Base-by-base conservation (phyloP, 2,113 vertebrate genomes). In the Tretioscincus oriximinensis region DNA sequence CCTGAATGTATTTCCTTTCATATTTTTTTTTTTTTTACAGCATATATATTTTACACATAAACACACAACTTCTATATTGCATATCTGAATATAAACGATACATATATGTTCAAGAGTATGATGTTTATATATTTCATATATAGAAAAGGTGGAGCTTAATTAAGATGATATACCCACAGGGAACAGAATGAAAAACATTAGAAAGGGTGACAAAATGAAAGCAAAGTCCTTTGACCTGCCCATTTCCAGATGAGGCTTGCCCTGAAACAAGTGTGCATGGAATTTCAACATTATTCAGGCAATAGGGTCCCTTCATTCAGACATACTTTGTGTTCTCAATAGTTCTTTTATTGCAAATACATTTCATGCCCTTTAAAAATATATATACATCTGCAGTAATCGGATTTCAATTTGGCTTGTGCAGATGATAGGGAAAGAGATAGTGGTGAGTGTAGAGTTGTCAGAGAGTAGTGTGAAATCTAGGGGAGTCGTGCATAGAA, bases 401-500 rank as follows among this genome's bases (percentile, higher is more conserved):
- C 58, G 73, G 80, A 76, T 76, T 76, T 76, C 66, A 70, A 6
- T 35, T 69, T 21, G 73, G 54, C 45, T 49, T 61, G 51, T 61
- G 67, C 28, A 29, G 60, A 63, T 45, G n/a, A 63, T 31, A 22
- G 18, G 29, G 65, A 66, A 12, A 12, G 45, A 88, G 75, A 65
- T 3, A 65, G 31, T 49, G 69, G 74, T n/a, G 47, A 82, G 80
- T 75, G 28, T 28, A 81, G 66, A 81, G 61, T 21, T 77, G 47
- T 58, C 63, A 73, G 81, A 68, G 26, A 86, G 20, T 35, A 72
- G 22, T 1, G 0, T 65, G 24, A 26, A 73, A 2, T 45, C 84
- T 64, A 66, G 21, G 58, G 51, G 49, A 60, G 41, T 35, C 58
- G 87, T 51, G 58, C 78, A 76, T 1, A 82, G 72, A 76, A 86